Conservation (phyloP, 2,888 invertebrate species). For the Scaptomyza caliginosa region DNA sequence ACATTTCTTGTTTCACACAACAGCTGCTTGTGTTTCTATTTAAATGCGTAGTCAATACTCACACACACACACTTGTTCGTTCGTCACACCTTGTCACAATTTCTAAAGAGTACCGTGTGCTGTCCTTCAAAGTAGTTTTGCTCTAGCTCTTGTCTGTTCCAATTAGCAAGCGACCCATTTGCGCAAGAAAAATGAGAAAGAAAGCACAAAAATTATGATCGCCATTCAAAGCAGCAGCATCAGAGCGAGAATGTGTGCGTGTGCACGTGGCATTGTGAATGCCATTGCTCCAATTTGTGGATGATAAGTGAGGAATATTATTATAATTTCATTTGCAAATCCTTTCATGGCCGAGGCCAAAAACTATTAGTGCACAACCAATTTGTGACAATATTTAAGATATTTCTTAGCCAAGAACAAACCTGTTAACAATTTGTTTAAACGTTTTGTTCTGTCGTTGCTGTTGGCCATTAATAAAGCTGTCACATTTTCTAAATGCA, state of each 20-base stretch:
- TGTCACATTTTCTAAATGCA: conserved; percentile 60
- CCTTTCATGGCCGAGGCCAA: conserved; percentile 80
- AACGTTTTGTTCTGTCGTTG: conserved; percentile 27
- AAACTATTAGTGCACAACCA: conserved; percentile 76
- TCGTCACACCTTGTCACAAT: conserved; percentile 63
- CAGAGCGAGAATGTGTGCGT: conserved; percentile 1
- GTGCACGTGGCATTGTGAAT: conserved; percentile 67
- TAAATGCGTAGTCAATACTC: conserved; percentile 55
- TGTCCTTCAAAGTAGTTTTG: conserved; percentile 68
- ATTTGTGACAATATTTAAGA: conserved; percentile 63
- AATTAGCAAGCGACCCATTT: conserved; percentile 68
- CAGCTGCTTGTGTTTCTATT: conserved; percentile 26
- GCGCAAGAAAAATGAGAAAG: conserved; percentile 20
- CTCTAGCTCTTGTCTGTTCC: conserved; percentile 61
- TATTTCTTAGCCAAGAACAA: conserved; percentile 31
- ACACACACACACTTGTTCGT: conserved; percentile 3
- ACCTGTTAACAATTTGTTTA: conserved; percentile 72
- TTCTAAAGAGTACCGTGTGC: conserved; percentile 36
- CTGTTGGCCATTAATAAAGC: conserved; percentile 51
- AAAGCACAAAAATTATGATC: conserved; percentile 62
- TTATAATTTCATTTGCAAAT: conserved; percentile 46
- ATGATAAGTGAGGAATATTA: conserved; percentile 18
- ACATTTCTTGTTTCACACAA: conserved; percentile 6
- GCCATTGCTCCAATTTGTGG: conserved; percentile 58
- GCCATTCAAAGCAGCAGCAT: conserved; percentile 44